Percentiles rank a stretch among this genome's conserved stretches.
Evolutionary conservation across 2,888 invertebrate genomes (phyloP).

Genomic region (Xestia c-nigrum): DNA sequence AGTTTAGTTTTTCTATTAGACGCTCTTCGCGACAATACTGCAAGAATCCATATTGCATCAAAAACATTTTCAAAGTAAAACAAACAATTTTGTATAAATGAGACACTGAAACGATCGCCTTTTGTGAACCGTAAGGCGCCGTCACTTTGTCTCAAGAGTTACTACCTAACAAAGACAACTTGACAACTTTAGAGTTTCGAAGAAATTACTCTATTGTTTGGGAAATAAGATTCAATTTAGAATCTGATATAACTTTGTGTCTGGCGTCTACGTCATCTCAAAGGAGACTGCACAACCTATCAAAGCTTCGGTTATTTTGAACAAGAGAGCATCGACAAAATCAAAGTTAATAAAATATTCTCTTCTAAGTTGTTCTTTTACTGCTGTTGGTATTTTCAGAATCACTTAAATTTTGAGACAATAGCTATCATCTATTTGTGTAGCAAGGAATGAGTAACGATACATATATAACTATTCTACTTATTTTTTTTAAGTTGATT

Average conservation of each 20-base stretch:
- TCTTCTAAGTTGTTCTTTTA: background rate
- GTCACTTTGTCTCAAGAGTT: slow-evolving; percentile 77
- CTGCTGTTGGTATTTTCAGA: background rate
- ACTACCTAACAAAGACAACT: slow-evolving; percentile 55
- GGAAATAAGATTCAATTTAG: slow-evolving; percentile 15
- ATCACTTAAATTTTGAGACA: background rate
- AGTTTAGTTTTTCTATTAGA: background rate
- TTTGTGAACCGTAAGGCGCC: slow-evolving; percentile 70
- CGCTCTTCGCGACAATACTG: background rate
- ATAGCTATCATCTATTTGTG: background rate
- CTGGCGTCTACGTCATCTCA: slow-evolving; percentile 38
- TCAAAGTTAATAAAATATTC: slow-evolving; percentile 13
- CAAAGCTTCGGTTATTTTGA: slow-evolving; percentile 34
- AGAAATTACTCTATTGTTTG: background rate
- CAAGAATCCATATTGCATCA: slow-evolving; percentile 25
- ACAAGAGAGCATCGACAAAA: slow-evolving; percentile 16
- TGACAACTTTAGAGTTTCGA: slow-evolving; percentile 15
- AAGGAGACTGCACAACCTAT: slow-evolving; percentile 43
- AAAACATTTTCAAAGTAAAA: slow-evolving; percentile 48
- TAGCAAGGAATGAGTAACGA: background rate
- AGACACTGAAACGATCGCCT: slow-evolving; percentile 66
- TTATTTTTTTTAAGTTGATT: too few relatives aligned
- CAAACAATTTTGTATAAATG: slow-evolving; percentile 66
- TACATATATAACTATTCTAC: background rate
- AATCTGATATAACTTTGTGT: slow-evolving; percentile 12